Evolutionary conservation across 2,113 vertebrate species (phyloP), one percentile per base, ranked within the genome.

Genomic region (Tetrax tetrax): DNA sequence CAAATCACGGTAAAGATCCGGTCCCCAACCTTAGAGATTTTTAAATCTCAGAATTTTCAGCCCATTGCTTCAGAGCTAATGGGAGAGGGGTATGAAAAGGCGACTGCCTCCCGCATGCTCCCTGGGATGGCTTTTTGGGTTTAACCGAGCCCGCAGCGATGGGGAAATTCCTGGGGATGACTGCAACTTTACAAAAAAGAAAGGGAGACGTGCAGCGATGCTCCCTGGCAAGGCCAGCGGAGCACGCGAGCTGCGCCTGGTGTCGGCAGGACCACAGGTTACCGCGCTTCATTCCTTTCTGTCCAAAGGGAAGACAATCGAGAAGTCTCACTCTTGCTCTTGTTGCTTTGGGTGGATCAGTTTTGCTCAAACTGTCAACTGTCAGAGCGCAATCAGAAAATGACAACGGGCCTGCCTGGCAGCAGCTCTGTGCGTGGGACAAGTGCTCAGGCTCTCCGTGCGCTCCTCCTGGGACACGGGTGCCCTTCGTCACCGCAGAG

Each of bases 311-410:
- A 82, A 24, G 45, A 4, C 37, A 43, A 66, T 14, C 74, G 79
- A 51, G 63, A 75, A 82, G 68, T 80, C 80, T 94, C 57, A 22
- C 53, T 79, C 95, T 89, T 93, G 89, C 93, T 94, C 95, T 92
- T 41, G 37, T 56, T 41, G 53, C 85, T 80, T 5, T 27, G 56
- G 77, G 84, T 93, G 91, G 96, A 74, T 97, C 92, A 66, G 54
- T 89, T 72, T 91, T 50, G 89, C 66, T 91, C 78, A 63, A 45
- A 74, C 64, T 61, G 53, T 63, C 17, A 15, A 24, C 60, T 48
- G 23, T 72, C 87, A 69, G 89, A 56, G 51, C 7, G 7, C 20
- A 68, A 70, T 19, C 24, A 15, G 60, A 16, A 35, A 50, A 38
- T 23, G 17, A 5, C 43, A 24, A 13, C 9, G 60, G 8, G 57